These are phyloP conservation scores for Cebus imitator DNA, from an alignment of 2,113 vertebrate genomes.

Conservation along the genomic window DNA sequence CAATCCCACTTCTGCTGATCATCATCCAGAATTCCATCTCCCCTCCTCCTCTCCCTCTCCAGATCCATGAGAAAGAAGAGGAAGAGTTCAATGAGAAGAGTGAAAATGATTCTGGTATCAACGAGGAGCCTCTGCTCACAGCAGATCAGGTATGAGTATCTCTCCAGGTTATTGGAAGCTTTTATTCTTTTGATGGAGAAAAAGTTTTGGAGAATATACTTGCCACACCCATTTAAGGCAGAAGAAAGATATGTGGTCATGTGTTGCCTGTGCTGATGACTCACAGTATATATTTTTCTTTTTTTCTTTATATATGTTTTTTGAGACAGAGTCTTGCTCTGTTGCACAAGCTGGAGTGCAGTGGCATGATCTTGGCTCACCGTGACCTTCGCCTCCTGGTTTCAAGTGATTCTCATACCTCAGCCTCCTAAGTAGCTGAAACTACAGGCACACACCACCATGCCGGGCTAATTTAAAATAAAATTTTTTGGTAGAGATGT, in stretches of 20 bases:
- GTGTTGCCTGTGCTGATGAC: neutral
- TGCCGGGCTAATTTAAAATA: no score
- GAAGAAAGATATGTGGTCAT: neutral
- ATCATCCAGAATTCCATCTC: neutral
- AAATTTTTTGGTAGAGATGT: no score
- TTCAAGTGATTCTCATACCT: no score
- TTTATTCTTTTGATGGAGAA: neutral
- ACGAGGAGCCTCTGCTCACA: conserved; percentile 92
- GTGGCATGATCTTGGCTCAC: no score
- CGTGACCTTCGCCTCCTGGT: no score
- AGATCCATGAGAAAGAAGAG: conserved; percentile 95
- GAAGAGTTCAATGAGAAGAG: conserved; percentile 96
- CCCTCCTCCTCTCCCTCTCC: conserved; percentile 27
- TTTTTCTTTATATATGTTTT: no score
- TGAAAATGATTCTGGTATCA: conserved; percentile 91
- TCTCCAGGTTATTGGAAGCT: neutral
- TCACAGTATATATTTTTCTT: no score
- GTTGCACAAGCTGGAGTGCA: no score
- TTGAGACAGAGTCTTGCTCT: no score
- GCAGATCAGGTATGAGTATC: conserved; percentile 89
- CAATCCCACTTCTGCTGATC: neutral
- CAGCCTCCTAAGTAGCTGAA: no score
- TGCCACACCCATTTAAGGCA: neutral
- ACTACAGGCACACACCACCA: no score
- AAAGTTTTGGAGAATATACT: neutral